phyloP scores from a whole-genome alignment of 2,797 vertebrate species.

The Chelidonichthys spinosus region DNA sequence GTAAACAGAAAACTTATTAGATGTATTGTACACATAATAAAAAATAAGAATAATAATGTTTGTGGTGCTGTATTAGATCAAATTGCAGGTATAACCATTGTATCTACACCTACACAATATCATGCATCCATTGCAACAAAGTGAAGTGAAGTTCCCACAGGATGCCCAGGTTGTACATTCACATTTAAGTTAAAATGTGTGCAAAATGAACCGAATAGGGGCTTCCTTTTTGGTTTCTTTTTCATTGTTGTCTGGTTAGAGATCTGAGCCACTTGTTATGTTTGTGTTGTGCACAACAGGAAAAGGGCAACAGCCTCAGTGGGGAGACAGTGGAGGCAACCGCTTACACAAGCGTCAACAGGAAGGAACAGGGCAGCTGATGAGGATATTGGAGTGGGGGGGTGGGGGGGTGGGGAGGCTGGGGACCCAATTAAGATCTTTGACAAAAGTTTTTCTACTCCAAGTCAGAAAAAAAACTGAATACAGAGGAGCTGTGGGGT shows the following conservation, averaged over 20 bases:
- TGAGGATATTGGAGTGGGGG: too few relatives aligned
- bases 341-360: constrained; percentile 56
- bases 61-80: too few relatives aligned
- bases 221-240: background rate
- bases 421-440: constrained; percentile 52
- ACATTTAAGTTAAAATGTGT: background rate
- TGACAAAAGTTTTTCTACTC: constrained; percentile 40
- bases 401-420: background rate
- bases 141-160: too few relatives aligned
- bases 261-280: constrained; percentile 41
- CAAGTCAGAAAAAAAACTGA: constrained; percentile 7
- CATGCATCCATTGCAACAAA: background rate
- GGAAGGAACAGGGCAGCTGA: constrained; percentile 45
- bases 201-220: background rate
- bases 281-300: constrained; percentile 52
- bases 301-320: constrained; percentile 51
- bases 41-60: background rate
- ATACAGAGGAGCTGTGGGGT: constrained; percentile 6
- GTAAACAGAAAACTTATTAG: background rate
- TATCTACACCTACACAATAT: background rate
- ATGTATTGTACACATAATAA: background rate
- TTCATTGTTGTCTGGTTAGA: constrained; percentile 31
- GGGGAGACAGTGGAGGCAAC: constrained; percentile 46
- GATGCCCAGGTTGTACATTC: background rate
- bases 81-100: background rate